These are phyloP conservation scores for Epistrophe grossulariae DNA, from an alignment of 2,888 invertebrate species.

Conservation along the genomic window DNA sequence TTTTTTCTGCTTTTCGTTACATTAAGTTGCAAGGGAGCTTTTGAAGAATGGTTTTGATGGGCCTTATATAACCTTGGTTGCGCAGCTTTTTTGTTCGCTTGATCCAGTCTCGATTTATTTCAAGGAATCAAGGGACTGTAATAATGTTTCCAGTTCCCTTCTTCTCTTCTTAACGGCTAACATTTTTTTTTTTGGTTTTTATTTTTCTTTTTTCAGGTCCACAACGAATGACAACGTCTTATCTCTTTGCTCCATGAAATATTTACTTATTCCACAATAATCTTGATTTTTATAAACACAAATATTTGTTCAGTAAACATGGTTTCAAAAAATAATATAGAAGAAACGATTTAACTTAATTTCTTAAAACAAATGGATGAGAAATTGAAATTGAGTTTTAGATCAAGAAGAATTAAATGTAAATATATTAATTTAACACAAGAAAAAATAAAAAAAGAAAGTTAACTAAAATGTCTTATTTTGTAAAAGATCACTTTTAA, in stretches of 20 bases:
- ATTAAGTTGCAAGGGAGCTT: neutral
- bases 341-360: constrained; percentile 25
- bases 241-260: constrained; percentile 13
- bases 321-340: constrained; percentile 58
- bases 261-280: neutral
- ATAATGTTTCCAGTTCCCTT: neutral
- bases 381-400: constrained; percentile 23
- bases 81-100: neutral
- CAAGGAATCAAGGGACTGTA: neutral
- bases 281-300: neutral
- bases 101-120: neutral
- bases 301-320: constrained; percentile 15
- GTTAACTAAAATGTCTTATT: constrained; percentile 66
- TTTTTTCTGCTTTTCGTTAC: constrained; percentile 19
- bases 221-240: constrained; percentile 35
- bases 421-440: neutral
- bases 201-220: constrained; percentile 1
- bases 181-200: neutral
- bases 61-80: neutral
- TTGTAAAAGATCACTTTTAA: constrained; percentile 46
- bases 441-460: constrained; percentile 34
- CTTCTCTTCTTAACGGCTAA: neutral
- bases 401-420: constrained; percentile 20
- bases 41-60: neutral
- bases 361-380: constrained; percentile 10